Base-by-base conservation (phyloP, 2,797 vertebrate genomes). In the Benthosema pterotum region DNA sequence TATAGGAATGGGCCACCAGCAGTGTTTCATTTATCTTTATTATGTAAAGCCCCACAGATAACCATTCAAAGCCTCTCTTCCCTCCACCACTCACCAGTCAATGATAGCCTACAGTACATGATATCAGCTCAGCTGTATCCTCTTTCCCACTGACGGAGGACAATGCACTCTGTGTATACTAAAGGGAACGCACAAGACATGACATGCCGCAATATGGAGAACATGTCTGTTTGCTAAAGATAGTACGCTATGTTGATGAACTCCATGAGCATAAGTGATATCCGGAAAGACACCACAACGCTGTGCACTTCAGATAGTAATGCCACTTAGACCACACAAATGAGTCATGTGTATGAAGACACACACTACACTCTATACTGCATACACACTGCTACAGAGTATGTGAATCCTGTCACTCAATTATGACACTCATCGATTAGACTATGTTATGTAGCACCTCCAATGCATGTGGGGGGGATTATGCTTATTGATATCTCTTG, bases 1-100 rank as follows among this genome's bases (percentile, higher is more conserved):
- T 67, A 69, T 67, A 58, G n/a, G 60, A 22, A 47, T 52, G 43
- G 67, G 63, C 58, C 45, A 75, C 51, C 8, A 1, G 46, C 51
- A 53, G 60, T 68, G 59, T 11, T 52, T 22, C 19, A 52, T 52
- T 14, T 18, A 52, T 13, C 18, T 13, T 18, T 52, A 8, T 49
- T 17, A 49, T 16, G 48, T 15, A 19, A 19, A 19, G 50, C 70
- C 60, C 60, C 65, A 38, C 54, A 63, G 50, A 70, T 43, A 56
- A 4, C 42, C 22, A 63, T 19, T 48, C 52, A 47, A 42, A 28
- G 45, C 42, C 42, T 13, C 15, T 65, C 43, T 58, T 50, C 14
- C 7, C 18, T 57, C 45, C 48, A n/a, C 15, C 32, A 42, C 7
- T 57, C 65, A 50, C 49, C 25, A 47, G 42, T 42, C 16, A 45